A percentile compares a stretch with the other conserved stretches of the same genome.
These are phyloP conservation scores for Amiota minor DNA, from an alignment of 2,888 invertebrate genomes.

Conservation along the genomic window DNA sequence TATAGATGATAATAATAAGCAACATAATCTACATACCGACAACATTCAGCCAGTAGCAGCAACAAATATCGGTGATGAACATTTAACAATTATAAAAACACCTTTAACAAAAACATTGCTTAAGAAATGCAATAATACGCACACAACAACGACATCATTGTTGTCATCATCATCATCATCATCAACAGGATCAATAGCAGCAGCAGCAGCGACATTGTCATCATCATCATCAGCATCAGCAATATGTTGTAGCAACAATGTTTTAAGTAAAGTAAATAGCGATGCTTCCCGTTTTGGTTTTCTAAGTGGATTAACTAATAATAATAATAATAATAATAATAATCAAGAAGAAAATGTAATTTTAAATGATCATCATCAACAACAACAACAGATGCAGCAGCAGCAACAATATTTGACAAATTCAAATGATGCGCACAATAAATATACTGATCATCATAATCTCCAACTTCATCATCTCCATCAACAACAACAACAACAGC, in stretches of 20 bases:
- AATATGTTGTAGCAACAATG: constrained; percentile 36
- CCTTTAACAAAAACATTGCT: constrained; percentile 63
- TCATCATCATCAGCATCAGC: constrained; percentile 30
- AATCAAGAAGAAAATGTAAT: neutral
- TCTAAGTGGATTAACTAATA: constrained; percentile 41
- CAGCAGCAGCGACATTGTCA: constrained; percentile 37
- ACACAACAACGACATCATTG: constrained; percentile 37
- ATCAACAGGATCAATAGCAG: constrained; percentile 33
- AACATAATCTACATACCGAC: constrained; percentile 20
- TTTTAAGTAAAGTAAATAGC: constrained; percentile 23
- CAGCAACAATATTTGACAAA: too few relatives aligned
- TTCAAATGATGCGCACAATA: constrained; percentile 21
- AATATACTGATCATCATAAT: constrained; percentile 48
- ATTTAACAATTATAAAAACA: constrained; percentile 60
- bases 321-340: neutral
- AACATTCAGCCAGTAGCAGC: neutral
- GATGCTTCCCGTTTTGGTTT: constrained; percentile 55
- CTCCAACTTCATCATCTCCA: constrained; percentile 49
- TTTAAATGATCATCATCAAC: constrained; percentile 47
- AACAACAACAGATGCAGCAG: constrained; percentile 49
- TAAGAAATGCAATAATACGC: constrained; percentile 57
- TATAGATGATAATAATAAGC: constrained; percentile 9
- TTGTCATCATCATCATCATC: constrained; percentile 27
- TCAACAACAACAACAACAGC: constrained; percentile 51
- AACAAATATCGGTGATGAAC: constrained; percentile 8